Conservation (phyloP, 2,113 vertebrate genomes). For the Xiphorhynchus elegans region DNA sequence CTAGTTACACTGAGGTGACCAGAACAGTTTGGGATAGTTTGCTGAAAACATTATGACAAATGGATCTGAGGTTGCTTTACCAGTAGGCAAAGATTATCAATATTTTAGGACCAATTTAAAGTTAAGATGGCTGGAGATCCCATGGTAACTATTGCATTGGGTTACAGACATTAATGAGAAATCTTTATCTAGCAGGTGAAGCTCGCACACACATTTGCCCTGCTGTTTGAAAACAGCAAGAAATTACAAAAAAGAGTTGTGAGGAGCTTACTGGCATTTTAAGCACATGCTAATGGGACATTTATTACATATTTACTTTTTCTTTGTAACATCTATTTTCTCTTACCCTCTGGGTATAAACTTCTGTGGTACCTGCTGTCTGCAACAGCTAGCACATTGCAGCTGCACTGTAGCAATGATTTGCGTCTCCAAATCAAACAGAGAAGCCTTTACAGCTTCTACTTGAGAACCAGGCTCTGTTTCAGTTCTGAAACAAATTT, state of each 20-base stretch:
- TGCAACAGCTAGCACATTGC: neutral
- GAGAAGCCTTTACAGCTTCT: neutral
- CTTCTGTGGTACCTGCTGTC: neutral
- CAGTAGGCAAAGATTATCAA: neutral
- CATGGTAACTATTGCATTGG: neutral
- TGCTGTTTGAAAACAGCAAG: neutral
- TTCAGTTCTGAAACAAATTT: neutral
- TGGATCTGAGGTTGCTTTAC: neutral
- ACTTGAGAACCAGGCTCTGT: neutral
- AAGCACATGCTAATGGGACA: neutral
- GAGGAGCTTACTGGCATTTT: neutral
- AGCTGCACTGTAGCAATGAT: rapidly evolving
- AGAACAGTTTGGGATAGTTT: neutral
- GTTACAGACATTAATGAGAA: neutral
- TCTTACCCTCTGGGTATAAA: neutral
- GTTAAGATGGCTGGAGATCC: neutral
- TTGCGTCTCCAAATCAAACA: neutral
- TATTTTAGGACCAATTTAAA: neutral
- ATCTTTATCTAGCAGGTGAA: neutral
- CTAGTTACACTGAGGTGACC: neutral
- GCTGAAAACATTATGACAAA: neutral
- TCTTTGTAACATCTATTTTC: neutral
- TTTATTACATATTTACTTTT: neutral
- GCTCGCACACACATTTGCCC: rapidly evolving
- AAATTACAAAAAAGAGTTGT: neutral